Evolutionary conservation across 2,797 vertebrate genomes (phyloP).

Genomic region (Psittacula echo): DNA sequence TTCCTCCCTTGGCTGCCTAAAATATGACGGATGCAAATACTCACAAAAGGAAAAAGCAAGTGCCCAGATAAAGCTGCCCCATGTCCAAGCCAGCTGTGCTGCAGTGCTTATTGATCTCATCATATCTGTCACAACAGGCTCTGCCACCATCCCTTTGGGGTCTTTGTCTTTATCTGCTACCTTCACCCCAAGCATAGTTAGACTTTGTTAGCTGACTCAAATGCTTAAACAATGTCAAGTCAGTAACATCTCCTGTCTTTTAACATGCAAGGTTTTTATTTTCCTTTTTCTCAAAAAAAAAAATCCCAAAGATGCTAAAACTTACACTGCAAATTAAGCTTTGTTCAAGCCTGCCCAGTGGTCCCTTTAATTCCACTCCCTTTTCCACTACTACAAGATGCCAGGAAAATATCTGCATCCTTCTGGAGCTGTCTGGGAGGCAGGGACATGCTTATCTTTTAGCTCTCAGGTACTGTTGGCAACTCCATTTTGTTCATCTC

Average conservation of each 20-base stretch:
- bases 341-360: neutral
- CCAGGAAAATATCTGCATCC: neutral
- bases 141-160: neutral
- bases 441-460: neutral
- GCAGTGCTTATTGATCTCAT: neutral
- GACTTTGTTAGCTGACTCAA: neutral
- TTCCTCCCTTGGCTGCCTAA: neutral
- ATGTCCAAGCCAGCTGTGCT: neutral
- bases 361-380: neutral
- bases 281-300: neutral
- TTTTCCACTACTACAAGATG: neutral
- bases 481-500: neutral
- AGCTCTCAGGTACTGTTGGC: neutral
- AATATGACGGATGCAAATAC: neutral
- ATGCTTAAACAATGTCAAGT: neutral
- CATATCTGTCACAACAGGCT: neutral
- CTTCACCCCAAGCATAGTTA: neutral
- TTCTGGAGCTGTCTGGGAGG: neutral
- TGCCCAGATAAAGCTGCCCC: neutral
- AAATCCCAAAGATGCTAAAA: neutral
- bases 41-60: neutral
- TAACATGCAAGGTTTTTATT: neutral
- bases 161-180: neutral
- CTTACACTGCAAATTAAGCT: neutral
- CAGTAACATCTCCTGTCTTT: neutral